Evolutionary conservation across 2,888 invertebrate species (phyloP).

Genomic region (Cerastis rubricosa): DNA sequence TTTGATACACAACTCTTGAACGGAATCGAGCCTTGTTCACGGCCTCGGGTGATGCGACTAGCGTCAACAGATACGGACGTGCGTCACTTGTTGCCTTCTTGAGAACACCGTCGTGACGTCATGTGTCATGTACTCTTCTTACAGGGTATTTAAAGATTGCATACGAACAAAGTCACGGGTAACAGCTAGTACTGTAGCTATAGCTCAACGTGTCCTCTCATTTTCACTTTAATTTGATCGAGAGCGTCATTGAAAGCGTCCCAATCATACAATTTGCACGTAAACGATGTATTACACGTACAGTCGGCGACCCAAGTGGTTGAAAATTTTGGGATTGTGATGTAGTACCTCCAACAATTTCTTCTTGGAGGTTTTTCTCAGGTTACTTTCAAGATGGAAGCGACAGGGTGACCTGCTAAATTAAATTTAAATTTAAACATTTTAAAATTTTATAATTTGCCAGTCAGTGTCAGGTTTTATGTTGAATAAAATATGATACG

Average conservation of each 20-base stretch:
- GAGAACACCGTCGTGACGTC: not conserved
- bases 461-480: too few relatives aligned
- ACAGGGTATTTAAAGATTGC: not conserved
- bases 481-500: too few relatives aligned
- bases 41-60: not conserved
- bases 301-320: constrained; percentile 9
- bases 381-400: too few relatives aligned
- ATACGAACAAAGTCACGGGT: not conserved
- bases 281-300: constrained; percentile 54
- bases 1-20: too few relatives aligned
- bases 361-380: not conserved
- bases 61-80: not conserved
- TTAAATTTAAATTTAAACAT: too few relatives aligned
- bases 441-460: too few relatives aligned
- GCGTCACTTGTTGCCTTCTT: not conserved
- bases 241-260: constrained; percentile 35
- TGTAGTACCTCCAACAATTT: too few relatives aligned
- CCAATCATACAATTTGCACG: constrained; percentile 54
- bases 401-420: too few relatives aligned
- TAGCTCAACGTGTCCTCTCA: constrained; percentile 8
- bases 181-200: not conserved
- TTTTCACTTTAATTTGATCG: constrained; percentile 39
- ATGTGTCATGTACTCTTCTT: not conserved
- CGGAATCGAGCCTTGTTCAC: not conserved
- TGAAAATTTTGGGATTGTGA: not conserved